phyloP scores from a whole-genome alignment of 2,888 invertebrate species.

The Eudiplozoon nipponicum region DNA sequence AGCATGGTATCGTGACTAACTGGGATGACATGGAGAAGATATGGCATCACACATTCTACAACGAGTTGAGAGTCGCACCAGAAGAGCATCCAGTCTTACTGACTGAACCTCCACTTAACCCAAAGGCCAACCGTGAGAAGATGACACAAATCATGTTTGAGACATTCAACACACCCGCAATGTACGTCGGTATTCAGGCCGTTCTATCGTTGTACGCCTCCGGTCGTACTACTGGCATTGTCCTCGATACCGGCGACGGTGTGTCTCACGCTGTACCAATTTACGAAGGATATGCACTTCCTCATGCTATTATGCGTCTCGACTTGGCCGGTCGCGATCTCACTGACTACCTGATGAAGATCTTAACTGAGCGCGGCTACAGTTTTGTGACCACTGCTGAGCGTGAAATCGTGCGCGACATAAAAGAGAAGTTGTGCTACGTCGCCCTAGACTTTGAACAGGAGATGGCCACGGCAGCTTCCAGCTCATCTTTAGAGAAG shows the following conservation, averaged over 20 bases:
- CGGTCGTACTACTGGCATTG: constrained; percentile 64
- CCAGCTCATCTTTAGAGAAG: constrained; percentile 23
- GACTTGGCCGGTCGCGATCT: constrained; percentile 18
- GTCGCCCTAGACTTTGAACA: constrained; percentile 59
- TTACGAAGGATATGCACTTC: constrained; percentile 18
- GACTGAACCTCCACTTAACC: constrained; percentile 60
- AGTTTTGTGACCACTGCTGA: constrained; percentile 17
- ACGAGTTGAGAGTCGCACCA: constrained; percentile 31
- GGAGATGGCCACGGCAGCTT: constrained; percentile 47
- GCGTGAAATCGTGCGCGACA: constrained; percentile 43
- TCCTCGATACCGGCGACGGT: constrained; percentile 61
- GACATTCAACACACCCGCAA: constrained; percentile 42
- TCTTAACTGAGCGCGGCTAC: constrained; percentile 17
- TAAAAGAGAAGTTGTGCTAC: constrained; percentile 18
- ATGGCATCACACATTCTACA: constrained; percentile 29
- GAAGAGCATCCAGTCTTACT: constrained; percentile 50
- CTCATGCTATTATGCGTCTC: constrained; percentile 15
- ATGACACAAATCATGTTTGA: constrained; percentile 37
- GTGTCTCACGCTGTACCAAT: constrained; percentile 42
- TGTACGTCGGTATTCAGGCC: constrained; percentile 67
- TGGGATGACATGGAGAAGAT: constrained; percentile 31
- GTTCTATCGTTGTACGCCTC: constrained; percentile 62
- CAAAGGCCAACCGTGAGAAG: constrained; percentile 67
- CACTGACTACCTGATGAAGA: constrained; percentile 15
- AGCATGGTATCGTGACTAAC: constrained; percentile 32